Percentiles rank a stretch among this genome's conserved stretches.
These are phyloP conservation scores for Dicranocentrus wangi DNA, from an alignment of 2,888 invertebrate species.

Conservation along the genomic window DNA sequence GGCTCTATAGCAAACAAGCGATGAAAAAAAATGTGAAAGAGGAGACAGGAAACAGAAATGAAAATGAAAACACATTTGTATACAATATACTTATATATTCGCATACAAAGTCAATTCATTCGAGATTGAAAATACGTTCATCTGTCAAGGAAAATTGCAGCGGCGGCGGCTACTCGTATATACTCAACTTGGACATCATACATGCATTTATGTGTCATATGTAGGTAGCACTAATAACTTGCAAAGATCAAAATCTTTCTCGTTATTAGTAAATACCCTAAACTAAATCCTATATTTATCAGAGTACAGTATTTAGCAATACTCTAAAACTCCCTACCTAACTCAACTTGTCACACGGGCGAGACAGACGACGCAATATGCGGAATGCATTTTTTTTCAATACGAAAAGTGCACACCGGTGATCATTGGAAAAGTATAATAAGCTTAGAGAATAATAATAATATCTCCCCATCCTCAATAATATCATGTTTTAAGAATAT, in stretches of 20 bases:
- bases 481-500: neutral
- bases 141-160: constrained; percentile 5
- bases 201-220: no score
- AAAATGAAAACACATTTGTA: constrained; percentile 8
- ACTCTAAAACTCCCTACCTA: no score
- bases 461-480: neutral
- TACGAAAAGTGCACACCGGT: neutral
- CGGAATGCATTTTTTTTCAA: constrained; percentile 2
- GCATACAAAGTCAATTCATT: neutral
- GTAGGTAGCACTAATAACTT: neutral
- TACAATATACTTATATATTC: neutral
- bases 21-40: constrained; percentile 7
- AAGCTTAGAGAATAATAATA: neutral
- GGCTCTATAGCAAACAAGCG: neutral
- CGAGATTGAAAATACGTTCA: constrained; percentile 2
- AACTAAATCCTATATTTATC: neutral
- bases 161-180: neutral
- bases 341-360: no score
- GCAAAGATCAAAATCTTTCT: constrained; percentile 8
- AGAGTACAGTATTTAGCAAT: no score
- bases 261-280: neutral
- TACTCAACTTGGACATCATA: no score
- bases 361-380: neutral
- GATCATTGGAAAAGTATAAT: neutral
- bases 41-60: constrained; percentile 4